Base-by-base conservation (phyloP, 2,888 invertebrate genomes). In the Pseudanteris insignis region DNA sequence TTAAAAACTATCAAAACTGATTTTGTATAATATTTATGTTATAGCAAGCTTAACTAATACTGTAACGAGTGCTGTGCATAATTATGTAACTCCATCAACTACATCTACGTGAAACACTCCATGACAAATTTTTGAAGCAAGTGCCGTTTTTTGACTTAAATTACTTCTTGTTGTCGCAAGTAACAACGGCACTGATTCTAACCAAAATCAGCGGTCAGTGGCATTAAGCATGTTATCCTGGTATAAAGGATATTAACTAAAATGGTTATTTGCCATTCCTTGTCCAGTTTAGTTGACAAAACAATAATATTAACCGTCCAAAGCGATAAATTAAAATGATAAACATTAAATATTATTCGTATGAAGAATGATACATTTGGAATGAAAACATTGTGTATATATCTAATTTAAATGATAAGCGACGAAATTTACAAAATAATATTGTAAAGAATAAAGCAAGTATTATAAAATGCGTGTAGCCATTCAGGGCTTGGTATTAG, bases 221-320 rank as follows among this genome's bases (percentile, higher is more conserved):
- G n/a, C n/a, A n/a, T n/a, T n/a, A n/a, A n/a, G n/a, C n/a, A n/a
- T n/a, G n/a, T n/a, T n/a, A n/a, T n/a, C n/a, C n/a, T 28, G 26
- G 21, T 30, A 37, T 36, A 14, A 14, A 33, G 21, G 28, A 37
- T 34, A 34, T 34, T 18, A 3, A 44, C 13, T 11, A 44, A 14
- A 28, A 14, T 15, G 15, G 26, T 37, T 48, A 38, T 38, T 32
- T 48, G 37, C 25, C 38, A 32, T 48, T 37, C 38, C 38, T 48
- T 41, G 34, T 51, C 51, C 41, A 12, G 8, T 8, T 8, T 18
- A 38, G 29, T 28, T 28, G 33, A 43, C 10, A 24, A 55, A 46
- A 55, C 33, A 46, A 55, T 46, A 55, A 46, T 55, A 38, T 55
- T 43, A 55, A 38, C 54, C 54, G 46, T 55, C 54, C 54, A 54